phyloP scores from a whole-genome alignment of 2,113 vertebrate species.

The Athene noctua region DNA sequence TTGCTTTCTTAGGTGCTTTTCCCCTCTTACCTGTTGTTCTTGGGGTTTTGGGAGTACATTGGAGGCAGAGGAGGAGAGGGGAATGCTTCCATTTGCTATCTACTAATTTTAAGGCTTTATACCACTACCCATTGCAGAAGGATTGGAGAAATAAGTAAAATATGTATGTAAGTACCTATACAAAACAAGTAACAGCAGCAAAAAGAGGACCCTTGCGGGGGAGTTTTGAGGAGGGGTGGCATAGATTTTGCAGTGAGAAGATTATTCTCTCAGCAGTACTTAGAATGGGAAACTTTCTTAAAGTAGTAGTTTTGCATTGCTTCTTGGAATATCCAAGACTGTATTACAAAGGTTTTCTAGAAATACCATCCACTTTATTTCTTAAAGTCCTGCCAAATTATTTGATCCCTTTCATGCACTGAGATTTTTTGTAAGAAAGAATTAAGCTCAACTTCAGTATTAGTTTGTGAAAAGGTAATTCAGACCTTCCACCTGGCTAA shows the following conservation, averaged over 20 bases:
- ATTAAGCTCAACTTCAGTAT: neutral
- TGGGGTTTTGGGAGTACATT: too few species aligned
- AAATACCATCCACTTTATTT: neutral
- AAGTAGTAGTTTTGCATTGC: neutral
- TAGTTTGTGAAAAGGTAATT: neutral
- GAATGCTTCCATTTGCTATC: neutral
- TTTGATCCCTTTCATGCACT: neutral
- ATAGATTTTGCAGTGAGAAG: neutral
- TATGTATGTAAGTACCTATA: neutral
- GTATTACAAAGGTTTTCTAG: neutral
- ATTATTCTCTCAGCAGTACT: neutral
- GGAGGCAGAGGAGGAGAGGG: neutral
- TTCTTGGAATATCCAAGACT: neutral
- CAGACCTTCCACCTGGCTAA: neutral
- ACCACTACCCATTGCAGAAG: neutral
- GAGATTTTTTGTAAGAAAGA: neutral
- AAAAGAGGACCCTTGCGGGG: neutral
- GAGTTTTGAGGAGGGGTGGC: neutral
- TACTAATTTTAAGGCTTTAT: neutral
- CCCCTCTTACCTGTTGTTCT: neutral
- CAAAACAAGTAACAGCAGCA: neutral
- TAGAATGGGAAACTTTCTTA: neutral
- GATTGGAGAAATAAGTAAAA: neutral
- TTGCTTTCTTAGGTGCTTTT: neutral
- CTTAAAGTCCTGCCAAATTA: neutral